phyloP scores from a whole-genome alignment of 2,113 vertebrate species.

The Numida meleagris region DNA sequence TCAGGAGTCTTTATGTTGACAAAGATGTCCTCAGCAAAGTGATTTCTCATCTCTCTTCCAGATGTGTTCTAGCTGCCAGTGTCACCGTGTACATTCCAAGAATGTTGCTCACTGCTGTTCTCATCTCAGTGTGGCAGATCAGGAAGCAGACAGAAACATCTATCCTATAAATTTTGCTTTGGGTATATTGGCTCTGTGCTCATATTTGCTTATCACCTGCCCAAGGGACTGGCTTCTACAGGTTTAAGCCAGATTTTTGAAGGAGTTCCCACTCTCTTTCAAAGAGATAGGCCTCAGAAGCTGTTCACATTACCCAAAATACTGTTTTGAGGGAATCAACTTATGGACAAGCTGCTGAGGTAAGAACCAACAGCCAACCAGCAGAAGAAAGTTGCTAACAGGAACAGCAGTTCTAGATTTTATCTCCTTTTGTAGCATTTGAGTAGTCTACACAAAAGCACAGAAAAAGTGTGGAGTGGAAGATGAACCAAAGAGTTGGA shows the following conservation, averaged over 20 bases:
- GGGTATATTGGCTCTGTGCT: not conserved
- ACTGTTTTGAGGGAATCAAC: not conserved
- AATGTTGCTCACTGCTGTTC: accelerated
- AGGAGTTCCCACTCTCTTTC: not conserved
- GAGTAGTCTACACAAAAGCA: not conserved
- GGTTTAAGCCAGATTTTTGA: not conserved
- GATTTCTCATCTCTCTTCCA: not conserved
- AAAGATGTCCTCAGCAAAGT: not conserved
- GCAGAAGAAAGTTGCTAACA: not conserved
- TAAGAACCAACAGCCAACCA: not conserved
- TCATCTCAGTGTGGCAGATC: accelerated
- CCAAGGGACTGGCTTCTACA: not conserved
- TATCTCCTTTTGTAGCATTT: not conserved
- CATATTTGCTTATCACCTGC: accelerated
- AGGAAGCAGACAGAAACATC: not conserved
- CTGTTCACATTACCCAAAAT: not conserved
- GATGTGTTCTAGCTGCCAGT: not conserved
- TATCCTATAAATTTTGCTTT: not conserved
- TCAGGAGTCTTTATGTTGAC: not conserved
- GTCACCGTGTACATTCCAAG: not conserved
- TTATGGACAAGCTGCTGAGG: not conserved
- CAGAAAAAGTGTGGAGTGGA: not conserved
- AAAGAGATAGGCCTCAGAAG: not conserved
- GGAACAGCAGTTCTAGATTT: not conserved
- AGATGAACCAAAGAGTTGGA: not conserved